Conservation (phyloP, 1,140 invertebrate genomes). For the Calosoma granatense region DNA sequence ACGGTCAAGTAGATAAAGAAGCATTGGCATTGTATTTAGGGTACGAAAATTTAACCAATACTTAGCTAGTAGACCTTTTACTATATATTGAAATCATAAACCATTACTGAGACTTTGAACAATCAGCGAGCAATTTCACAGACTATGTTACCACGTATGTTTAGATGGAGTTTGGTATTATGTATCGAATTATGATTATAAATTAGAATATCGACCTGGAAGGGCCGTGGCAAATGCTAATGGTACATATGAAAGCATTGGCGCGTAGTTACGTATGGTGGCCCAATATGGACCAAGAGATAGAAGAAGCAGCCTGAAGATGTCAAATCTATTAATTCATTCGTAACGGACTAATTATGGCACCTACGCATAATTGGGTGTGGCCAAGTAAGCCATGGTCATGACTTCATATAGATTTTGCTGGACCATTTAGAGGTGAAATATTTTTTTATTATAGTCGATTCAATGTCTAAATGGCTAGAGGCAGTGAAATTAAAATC, state of each 20-base stretch:
- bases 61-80: slow-evolving; percentile 39
- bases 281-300: background rate
- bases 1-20: slow-evolving; percentile 44
- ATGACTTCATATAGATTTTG: slow-evolving; percentile 28
- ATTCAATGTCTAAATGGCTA: slow-evolving; percentile 28
- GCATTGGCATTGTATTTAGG: slow-evolving; percentile 40
- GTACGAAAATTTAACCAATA: slow-evolving; percentile 44
- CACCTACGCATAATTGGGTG: slow-evolving; percentile 25
- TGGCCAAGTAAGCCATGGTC: slow-evolving; percentile 31
- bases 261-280: slow-evolving; percentile 33
- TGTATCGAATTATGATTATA: slow-evolving; percentile 27
- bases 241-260: slow-evolving; percentile 34
- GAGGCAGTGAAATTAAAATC: slow-evolving; percentile 19
- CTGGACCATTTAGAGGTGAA: slow-evolving; percentile 24
- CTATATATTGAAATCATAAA: slow-evolving; percentile 39
- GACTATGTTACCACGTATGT: slow-evolving; percentile 25
- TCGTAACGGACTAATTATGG: slow-evolving; percentile 22
- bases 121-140: slow-evolving; percentile 25
- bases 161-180: slow-evolving; percentile 30
- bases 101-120: slow-evolving; percentile 38
- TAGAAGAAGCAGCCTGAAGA: background rate
- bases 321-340: slow-evolving; percentile 20
- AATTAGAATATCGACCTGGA: slow-evolving; percentile 24
- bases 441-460: slow-evolving; percentile 22
- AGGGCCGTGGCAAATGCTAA: slow-evolving; percentile 20